Percentiles rank a stretch among this genome's conserved stretches.
Conservation (phyloP, 2,888 invertebrate species). For the Eugnorisma glareosa region DNA sequence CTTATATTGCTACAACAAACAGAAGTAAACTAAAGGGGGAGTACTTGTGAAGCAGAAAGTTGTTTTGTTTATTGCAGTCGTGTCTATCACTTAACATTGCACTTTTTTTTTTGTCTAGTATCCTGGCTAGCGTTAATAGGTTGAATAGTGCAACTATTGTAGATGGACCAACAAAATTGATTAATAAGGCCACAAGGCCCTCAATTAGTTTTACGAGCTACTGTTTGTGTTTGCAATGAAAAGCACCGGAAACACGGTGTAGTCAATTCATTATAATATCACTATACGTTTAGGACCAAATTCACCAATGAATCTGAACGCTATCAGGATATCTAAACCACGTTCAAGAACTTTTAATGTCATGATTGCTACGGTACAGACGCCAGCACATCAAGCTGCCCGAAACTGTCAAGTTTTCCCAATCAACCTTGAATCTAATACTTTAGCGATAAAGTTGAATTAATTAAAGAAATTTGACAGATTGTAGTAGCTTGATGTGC, state of each 20-base stretch:
- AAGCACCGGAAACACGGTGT: not conserved
- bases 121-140: not conserved
- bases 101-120: not conserved
- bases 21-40: not conserved
- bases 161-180: not conserved
- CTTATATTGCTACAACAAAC: not conserved
- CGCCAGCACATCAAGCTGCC: too few relatives aligned
- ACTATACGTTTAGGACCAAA: not conserved
- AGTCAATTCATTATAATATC: not conserved
- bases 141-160: not conserved
- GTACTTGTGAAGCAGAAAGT: not conserved
- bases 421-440: too few relatives aligned
- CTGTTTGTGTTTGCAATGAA: not conserved
- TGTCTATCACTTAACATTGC: not conserved
- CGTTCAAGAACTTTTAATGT: not conserved
- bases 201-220: not conserved
- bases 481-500: too few relatives aligned
- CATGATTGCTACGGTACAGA: not conserved
- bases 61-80: not conserved
- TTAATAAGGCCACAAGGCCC: not conserved
- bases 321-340: not conserved
- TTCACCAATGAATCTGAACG: not conserved
- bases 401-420: too few relatives aligned
- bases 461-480: too few relatives aligned
- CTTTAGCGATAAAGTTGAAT: too few relatives aligned